These are phyloP conservation scores for Xenus cinereus DNA, from an alignment of 2,113 vertebrate species.

Conservation along the genomic window DNA sequence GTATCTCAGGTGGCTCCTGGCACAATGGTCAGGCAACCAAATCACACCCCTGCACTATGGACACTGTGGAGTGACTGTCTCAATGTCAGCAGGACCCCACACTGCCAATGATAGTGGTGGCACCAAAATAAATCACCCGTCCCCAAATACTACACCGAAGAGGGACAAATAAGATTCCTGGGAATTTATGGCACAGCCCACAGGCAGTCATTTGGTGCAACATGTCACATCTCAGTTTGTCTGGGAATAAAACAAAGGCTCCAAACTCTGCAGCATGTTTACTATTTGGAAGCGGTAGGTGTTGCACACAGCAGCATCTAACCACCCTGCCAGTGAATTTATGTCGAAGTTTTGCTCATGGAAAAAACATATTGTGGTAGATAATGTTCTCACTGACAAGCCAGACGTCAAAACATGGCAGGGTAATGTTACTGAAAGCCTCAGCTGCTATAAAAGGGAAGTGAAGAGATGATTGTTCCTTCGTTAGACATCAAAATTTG, in stretches of 20 bases:
- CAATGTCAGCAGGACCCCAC: accelerated
- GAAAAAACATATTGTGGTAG: slow-evolving; percentile 38
- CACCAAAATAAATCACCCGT: background rate
- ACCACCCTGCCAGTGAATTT: background rate
- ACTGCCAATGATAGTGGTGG: background rate
- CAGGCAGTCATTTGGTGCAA: background rate
- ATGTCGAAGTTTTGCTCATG: background rate
- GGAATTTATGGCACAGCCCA: background rate
- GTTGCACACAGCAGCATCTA: background rate
- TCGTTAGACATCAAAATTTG: slow-evolving; percentile 33
- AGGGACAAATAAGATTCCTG: background rate
- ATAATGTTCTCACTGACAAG: slow-evolving; percentile 39
- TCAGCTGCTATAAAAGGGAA: slow-evolving; percentile 24
- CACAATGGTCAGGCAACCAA: background rate
- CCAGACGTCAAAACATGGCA: slow-evolving; percentile 62
- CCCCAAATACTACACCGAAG: background rate
- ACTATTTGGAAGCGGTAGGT: background rate
- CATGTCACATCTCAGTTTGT: background rate
- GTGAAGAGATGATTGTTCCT: slow-evolving; percentile 8
- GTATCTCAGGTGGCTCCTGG: background rate
- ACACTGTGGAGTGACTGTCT: background rate
- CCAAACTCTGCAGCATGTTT: background rate
- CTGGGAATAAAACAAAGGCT: background rate
- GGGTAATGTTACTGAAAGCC: slow-evolving; percentile 48
- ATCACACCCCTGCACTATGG: accelerated